A percentile compares a stretch with the other conserved stretches of the same genome.
Conservation (phyloP, 2,113 vertebrate species). For the Hydrolagus affinis region DNA sequence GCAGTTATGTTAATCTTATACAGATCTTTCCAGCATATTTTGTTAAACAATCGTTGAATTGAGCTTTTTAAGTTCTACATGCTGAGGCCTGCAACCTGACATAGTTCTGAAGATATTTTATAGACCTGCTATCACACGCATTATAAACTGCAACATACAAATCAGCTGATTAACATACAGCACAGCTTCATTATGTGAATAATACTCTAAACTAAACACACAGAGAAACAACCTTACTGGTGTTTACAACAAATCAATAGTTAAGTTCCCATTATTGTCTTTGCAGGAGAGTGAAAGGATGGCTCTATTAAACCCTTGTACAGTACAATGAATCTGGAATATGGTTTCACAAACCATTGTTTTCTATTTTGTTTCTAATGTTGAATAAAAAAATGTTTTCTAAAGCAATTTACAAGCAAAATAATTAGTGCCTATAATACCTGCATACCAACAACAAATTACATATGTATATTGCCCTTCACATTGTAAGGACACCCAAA, state of each 20-base stretch:
- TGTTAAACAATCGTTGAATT: slow-evolving; percentile 29
- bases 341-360: background rate
- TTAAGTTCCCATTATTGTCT: background rate
- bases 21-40: slow-evolving; percentile 57
- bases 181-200: background rate
- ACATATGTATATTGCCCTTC: too few relatives aligned
- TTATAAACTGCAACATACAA: slow-evolving; percentile 17
- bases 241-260: background rate
- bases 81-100: slow-evolving; percentile 17
- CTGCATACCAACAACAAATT: background rate
- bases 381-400: background rate
- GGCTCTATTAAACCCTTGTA: background rate
- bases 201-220: background rate
- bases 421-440: background rate
- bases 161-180: background rate
- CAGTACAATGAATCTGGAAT: background rate
- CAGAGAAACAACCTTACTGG: background rate
- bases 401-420: background rate
- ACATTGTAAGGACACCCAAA: background rate
- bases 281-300: background rate
- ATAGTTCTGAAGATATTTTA: background rate
- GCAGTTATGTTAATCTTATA: slow-evolving; percentile 67
- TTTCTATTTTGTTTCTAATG: background rate
- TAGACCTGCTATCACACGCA: background rate
- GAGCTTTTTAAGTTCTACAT: slow-evolving; percentile 25